Conservation (phyloP, 2,888 invertebrate genomes). For the Troilus luridus region DNA sequence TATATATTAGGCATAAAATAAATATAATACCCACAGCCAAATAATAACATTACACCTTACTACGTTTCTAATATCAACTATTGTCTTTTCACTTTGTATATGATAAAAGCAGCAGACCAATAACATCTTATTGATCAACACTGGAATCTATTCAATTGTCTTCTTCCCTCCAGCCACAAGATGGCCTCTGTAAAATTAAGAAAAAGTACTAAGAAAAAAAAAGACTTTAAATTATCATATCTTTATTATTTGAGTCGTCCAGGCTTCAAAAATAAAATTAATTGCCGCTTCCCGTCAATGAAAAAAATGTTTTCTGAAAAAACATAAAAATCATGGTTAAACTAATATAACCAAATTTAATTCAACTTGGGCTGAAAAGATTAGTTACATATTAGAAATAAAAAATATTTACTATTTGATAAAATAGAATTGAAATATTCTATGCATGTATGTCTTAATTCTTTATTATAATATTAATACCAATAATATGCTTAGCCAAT, state of each 20-base stretch:
- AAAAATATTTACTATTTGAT: too few species aligned
- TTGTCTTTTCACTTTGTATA: background rate
- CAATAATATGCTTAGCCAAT: too few species aligned
- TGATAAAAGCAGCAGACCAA: background rate
- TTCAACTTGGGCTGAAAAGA: background rate
- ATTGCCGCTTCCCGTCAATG: conserved; percentile 70
- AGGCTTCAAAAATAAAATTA: conserved; percentile 6
- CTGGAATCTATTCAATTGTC: conserved; percentile 69
- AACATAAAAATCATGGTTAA: conserved; percentile 52
- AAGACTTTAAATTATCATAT: background rate
- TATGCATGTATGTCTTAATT: too few species aligned
- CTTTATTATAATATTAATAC: too few species aligned
- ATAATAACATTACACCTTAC: background rate
- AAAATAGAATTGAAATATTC: too few species aligned
- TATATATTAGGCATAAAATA: background rate
- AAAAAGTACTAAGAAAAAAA: background rate
- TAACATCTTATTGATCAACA: background rate
- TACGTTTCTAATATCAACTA: background rate
- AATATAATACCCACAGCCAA: background rate
- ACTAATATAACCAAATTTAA: conserved; percentile 2
- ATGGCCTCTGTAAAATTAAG: conserved; percentile 67
- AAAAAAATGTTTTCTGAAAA: conserved; percentile 73
- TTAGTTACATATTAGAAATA: too few species aligned
- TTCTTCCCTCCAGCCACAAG: conserved; percentile 74
- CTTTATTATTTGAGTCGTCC: background rate